phyloP scores from a whole-genome alignment of 2,113 vertebrate genomes.

The Isichthys henryi region DNA sequence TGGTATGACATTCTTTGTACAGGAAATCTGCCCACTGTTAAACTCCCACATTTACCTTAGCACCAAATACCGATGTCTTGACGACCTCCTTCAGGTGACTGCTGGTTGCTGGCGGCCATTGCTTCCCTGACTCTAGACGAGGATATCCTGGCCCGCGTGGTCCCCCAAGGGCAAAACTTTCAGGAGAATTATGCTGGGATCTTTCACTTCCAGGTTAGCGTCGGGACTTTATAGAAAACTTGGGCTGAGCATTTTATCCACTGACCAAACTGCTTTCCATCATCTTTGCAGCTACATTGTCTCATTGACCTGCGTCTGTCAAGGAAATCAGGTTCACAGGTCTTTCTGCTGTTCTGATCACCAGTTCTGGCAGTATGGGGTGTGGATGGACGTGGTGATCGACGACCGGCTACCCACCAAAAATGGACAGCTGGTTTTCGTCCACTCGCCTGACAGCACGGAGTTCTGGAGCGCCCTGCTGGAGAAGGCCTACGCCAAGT shows the following conservation, averaged over 20 bases:
- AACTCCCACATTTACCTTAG: neutral
- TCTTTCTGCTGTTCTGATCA: neutral
- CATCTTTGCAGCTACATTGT: neutral
- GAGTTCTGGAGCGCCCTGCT: conserved; percentile 67
- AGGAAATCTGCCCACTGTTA: neutral
- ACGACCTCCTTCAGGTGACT: conserved; percentile 65
- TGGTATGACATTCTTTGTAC: neutral
- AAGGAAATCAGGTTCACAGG: neutral
- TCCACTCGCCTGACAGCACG: conserved; percentile 56
- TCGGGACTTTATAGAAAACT: neutral
- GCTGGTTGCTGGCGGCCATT: conserved; percentile 83
- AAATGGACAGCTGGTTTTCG: conserved; percentile 62
- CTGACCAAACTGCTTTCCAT: neutral
- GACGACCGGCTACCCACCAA: conserved; percentile 62
- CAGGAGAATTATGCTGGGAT: conserved; percentile 71
- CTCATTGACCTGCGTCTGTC: neutral
- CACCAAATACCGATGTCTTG: neutral
- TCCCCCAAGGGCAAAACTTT: conserved; percentile 72
- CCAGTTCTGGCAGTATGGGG: conserved; percentile 70
- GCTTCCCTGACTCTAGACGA: conserved; percentile 80
- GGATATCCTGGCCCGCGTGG: conserved; percentile 64
- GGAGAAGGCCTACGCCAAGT: conserved; percentile 60
- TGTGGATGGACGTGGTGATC: conserved; percentile 65
- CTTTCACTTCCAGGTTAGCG: conserved; percentile 81
- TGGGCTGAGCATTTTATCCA: neutral